A percentile compares a stretch with the other conserved stretches of the same genome.
Evolutionary conservation across 2,113 vertebrate species (phyloP).

Genomic region (Cyanocitta stelleri): DNA sequence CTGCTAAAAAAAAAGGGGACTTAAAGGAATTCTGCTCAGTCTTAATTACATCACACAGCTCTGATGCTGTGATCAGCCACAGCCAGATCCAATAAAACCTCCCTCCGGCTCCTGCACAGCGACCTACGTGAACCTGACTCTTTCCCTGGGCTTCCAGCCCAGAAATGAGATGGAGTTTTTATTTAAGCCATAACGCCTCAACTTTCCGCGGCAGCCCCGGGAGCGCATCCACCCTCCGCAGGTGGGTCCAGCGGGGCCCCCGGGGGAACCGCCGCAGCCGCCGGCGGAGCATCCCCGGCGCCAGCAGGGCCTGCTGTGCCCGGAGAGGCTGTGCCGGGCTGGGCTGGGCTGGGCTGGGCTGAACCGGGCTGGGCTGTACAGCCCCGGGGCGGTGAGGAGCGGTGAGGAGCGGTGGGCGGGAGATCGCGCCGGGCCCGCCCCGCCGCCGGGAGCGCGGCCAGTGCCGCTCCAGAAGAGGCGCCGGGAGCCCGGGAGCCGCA

Average conservation of each 20-base stretch:
- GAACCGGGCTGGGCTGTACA: not conserved
- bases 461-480: not conserved
- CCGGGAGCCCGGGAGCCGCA: not conserved
- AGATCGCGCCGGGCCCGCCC: not conserved
- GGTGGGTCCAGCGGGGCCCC: not conserved
- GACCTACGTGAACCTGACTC: conserved; percentile 49
- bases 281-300: not conserved
- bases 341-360: not conserved
- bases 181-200: conserved; percentile 46
- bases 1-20: not conserved
- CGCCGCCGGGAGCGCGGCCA: not conserved
- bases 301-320: accelerated
- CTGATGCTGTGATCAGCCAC: not conserved
- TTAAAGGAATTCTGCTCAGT: not conserved
- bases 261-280: not conserved
- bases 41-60: conserved; percentile 34
- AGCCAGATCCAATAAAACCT: conserved; percentile 60
- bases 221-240: not conserved
- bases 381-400: not conserved
- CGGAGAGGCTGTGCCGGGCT: not conserved
- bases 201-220: not conserved
- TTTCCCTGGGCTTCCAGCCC: conserved; percentile 62
- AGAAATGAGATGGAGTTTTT: conserved; percentile 57
- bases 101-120: conserved; percentile 50
- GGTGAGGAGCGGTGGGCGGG: not conserved